Evolutionary conservation across 2,797 vertebrate species (phyloP), one percentile per base, ranked within the genome.

Genomic region (Platyrinchus mystaceus): DNA sequence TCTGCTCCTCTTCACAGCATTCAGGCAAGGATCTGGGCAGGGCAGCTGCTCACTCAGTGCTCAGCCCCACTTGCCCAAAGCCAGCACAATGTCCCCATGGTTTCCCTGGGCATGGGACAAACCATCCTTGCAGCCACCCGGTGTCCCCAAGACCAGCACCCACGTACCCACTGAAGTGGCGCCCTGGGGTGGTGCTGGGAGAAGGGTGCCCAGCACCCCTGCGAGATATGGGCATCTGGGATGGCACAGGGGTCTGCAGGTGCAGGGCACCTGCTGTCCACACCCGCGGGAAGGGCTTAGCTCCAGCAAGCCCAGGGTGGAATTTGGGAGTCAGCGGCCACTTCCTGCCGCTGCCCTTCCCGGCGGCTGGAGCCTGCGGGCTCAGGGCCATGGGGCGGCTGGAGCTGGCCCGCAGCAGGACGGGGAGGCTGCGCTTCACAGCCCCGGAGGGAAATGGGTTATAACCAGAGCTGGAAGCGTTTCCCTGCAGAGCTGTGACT

Each of bases 401-500:
- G 1, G 80, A 50, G 76, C 79, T 77, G 66, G 53, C 58, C 68
- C 17, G 1, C 7, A 2, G 20, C 1, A 9, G 87, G 78, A 74
- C 63, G 64, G 84, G 84, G 88, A 76, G 83, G 91, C 77, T 21
- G 2, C 1, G 1, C 62, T 78, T 55, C 90, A 88, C 76, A 62
- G 46, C 60, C 50, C 81, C 12, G 6, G 14, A 67, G 87, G 88
- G 90, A 95, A 94, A 93, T n/a, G 84, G 67, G 87, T 94, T 92
- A 59, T 84, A 82, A 90, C 50, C 69, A 66, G 84, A 79, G 80
- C 66, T 91, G 90, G 93, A 81, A 88, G 78, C 11, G 1, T 76
- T 95, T 95, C 93, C 80, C 88, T 67, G 77, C 67, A 79, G 67
- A 91, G 90, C 55, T 9, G 6, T 90, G 95, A 94, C 83, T 95